phyloP scores from a whole-genome alignment of 23 tunicate genomes.

The Halocynthia roretzi region DNA sequence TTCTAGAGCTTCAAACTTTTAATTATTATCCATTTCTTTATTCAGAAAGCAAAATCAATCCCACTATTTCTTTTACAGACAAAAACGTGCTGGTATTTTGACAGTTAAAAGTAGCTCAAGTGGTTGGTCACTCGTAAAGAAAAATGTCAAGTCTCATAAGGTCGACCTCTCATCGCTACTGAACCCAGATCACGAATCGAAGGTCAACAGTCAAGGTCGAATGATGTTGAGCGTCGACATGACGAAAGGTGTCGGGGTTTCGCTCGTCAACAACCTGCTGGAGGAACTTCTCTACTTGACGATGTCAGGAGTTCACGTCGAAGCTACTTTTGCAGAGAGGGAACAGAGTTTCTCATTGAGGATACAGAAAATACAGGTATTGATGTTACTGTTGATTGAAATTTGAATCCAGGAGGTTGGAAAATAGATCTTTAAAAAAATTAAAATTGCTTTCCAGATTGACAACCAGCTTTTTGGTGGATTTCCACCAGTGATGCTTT shows the following conservation, averaged over 20 bases:
- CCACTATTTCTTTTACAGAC: slow-evolving; percentile 25
- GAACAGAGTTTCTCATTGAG: slow-evolving; percentile 44
- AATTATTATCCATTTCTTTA: no score
- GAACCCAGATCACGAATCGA: neutral
- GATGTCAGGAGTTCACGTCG: slow-evolving; percentile 70
- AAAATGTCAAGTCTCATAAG: neutral
- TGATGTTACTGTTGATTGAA: neutral
- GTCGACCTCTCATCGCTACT: neutral
- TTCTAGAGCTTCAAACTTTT: no score
- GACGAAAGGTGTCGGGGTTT: slow-evolving; percentile 70
- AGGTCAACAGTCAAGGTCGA: neutral
- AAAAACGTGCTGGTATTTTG: slow-evolving; percentile 58
- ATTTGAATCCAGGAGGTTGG: neutral
- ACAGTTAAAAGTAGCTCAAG: neutral
- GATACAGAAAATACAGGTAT: slow-evolving; percentile 73
- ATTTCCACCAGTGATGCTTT: slow-evolving; percentile 45
- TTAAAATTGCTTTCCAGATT: slow-evolving; percentile 20
- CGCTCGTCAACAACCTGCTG: slow-evolving; percentile 59
- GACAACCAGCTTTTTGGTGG: slow-evolving; percentile 85
- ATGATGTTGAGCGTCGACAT: slow-evolving; percentile 6
- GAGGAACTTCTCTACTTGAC: slow-evolving; percentile 88
- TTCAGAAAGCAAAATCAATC: no score
- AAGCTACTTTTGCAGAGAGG: slow-evolving; percentile 12
- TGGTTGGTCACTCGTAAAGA: slow-evolving; percentile 1
- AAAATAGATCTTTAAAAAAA: neutral